Conservation (phyloP, 2,797 vertebrate species). For the Sitta carolinensis region DNA sequence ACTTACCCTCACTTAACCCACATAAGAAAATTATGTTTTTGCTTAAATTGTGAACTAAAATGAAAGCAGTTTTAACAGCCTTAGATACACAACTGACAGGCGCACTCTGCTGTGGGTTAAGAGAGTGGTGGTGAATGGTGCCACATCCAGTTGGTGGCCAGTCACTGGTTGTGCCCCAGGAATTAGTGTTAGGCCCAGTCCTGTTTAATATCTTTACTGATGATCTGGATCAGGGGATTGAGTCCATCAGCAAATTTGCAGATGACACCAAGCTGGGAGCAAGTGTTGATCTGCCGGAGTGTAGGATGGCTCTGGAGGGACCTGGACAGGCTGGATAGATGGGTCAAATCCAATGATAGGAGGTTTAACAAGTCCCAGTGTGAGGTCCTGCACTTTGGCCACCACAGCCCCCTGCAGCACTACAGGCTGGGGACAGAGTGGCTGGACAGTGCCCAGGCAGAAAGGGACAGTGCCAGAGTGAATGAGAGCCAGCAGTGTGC, state of each 20-base stretch:
- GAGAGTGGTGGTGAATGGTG: neutral
- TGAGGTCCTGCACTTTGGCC: neutral
- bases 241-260: neutral
- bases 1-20: neutral
- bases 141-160: neutral
- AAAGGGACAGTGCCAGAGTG: neutral
- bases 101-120: neutral
- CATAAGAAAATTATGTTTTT: neutral
- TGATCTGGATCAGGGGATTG: neutral
- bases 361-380: neutral
- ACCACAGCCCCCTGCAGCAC: neutral
- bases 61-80: neutral
- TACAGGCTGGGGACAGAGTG: neutral
- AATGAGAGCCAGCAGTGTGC: neutral
- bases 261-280: neutral
- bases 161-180: too few relatives aligned
- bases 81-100: neutral
- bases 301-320: neutral
- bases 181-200: neutral
- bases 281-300: neutral
- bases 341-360: rapidly evolving
- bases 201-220: neutral
- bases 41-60: neutral
- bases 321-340: neutral
- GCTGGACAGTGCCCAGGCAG: neutral